Percentiles rank a stretch among this genome's conserved stretches.
phyloP scores from a whole-genome alignment of 1,140 invertebrate genomes.

The Vollenhovia emeryi region DNA sequence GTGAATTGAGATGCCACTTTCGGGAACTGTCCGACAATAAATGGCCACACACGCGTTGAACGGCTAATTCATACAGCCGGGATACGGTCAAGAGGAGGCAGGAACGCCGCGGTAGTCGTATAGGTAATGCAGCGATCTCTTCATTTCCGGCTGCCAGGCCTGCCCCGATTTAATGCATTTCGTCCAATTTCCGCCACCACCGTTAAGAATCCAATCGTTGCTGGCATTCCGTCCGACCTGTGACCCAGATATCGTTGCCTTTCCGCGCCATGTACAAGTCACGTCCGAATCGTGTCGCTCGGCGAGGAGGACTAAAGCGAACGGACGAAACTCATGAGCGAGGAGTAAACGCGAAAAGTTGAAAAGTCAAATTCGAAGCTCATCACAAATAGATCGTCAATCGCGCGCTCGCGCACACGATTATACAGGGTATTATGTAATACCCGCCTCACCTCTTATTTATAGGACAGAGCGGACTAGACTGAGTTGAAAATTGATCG shows the following conservation, averaged over 20 bases:
- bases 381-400: neutral
- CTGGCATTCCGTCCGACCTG: slow-evolving; percentile 36
- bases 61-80: slow-evolving; percentile 27
- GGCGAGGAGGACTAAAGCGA: neutral
- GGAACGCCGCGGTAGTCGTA: neutral
- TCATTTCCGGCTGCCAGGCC: slow-evolving; percentile 70
- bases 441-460: no score
- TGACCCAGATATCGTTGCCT: slow-evolving; percentile 58
- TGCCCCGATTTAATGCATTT: slow-evolving; percentile 72
- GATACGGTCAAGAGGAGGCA: neutral
- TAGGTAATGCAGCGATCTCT: slow-evolving; percentile 62
- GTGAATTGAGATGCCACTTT: slow-evolving; percentile 21
- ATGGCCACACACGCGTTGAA: slow-evolving; percentile 11
- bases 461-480: no score
- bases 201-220: slow-evolving; percentile 66
- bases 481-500: no score
- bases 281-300: slow-evolving; percentile 38
- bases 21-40: slow-evolving; percentile 26
- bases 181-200: slow-evolving; percentile 72
- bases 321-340: neutral
- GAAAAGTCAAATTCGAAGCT: neutral
- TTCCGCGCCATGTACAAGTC: slow-evolving; percentile 37
- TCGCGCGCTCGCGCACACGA: neutral
- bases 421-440: no score
- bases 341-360: neutral